These are phyloP conservation scores for Marmota flaviventris DNA, from an alignment of 2,113 vertebrate species.

Conservation along the genomic window DNA sequence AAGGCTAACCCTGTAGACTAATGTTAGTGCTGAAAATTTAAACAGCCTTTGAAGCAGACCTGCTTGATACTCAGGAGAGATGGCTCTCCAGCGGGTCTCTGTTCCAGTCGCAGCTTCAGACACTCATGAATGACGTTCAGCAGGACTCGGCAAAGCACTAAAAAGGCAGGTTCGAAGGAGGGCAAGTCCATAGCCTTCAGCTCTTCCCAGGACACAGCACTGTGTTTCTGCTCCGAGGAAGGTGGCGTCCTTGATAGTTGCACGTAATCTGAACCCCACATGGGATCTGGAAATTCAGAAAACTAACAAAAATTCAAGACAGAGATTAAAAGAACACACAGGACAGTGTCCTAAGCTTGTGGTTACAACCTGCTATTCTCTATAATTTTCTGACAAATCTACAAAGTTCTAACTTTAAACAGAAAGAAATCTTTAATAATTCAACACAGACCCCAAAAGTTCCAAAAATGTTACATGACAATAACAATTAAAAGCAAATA, in stretches of 20 bases:
- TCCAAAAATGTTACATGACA: neutral
- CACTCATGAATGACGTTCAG: slow-evolving; percentile 99
- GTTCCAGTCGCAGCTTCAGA: slow-evolving; percentile 97
- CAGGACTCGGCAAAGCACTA: slow-evolving; percentile 97
- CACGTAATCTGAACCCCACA: slow-evolving; percentile 97
- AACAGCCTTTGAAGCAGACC: slow-evolving; percentile 86
- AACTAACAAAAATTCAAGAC: slow-evolving; percentile 90
- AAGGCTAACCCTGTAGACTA: neutral
- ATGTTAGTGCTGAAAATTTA: fast-evolving
- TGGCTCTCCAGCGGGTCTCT: slow-evolving; percentile 97
- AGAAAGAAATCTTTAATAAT: neutral
- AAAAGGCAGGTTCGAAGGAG: slow-evolving; percentile 96
- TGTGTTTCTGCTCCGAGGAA: slow-evolving; percentile 89
- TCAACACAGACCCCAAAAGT: neutral
- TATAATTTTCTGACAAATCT: neutral
- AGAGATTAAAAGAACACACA: slow-evolving; percentile 26
- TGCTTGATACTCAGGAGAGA: slow-evolving; percentile 99
- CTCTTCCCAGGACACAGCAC: slow-evolving; percentile 94
- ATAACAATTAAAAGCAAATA: neutral
- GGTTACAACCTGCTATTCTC: neutral
- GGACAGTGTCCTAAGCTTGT: neutral
- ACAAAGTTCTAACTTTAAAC: neutral
- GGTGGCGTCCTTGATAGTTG: slow-evolving; percentile 88
- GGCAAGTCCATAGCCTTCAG: slow-evolving; percentile 96
- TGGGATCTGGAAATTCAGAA: slow-evolving; percentile 95